Evolutionary conservation across 30 jellyfish, hydroid and myxozoan species (phyloP), one percentile per base, ranked within the genome.

Genomic region (Cassiopea andromeda): DNA sequence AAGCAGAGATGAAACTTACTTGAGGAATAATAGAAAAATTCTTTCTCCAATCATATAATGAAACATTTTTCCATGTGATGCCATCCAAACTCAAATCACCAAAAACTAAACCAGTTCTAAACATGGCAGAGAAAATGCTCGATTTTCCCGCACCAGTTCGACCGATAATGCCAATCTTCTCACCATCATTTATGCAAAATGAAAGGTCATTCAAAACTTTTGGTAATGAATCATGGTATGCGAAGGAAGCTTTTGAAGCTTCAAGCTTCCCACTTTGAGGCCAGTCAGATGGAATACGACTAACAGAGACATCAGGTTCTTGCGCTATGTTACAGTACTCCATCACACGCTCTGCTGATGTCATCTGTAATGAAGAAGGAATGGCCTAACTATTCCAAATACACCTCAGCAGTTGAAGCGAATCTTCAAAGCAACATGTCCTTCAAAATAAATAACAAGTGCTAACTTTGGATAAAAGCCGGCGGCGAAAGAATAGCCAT

Each of bases 141-240:
- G 97, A 87, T 60, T 93, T 93, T 44, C 98, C 98, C 38, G 98
- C 98, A 18, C 98, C 98, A n/a, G 98, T 93, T 1, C 98, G 92
- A 5, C 98, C 98, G 14, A 93, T 88, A 2, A 93, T 76, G 0
- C 98, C 98, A 54, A 93, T 77, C 92, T 93, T 85, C 18, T 76
- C 87, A 45, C 82, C 85, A 69, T 48, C 78, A 44, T 80, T 71
- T 14, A 82, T 69, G 9, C 83, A 18, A 60, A 84, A 84, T 43
- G 69, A 3, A 12, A 82, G 75, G 12, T 85, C 85, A 7, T 84
- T 89, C 76, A 93, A 79, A 9, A 84, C 98, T 47, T 19, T 18
- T 1, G 98, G 98, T 73, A 93, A 78, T 1, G 97, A 44, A 48
- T 84, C 82, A 68, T 93, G 97, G 66, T 93, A 86, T 4, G 97